These are phyloP conservation scores for Drosophila paranaensis DNA, from an alignment of 2,888 invertebrate genomes.

Conservation along the genomic window DNA sequence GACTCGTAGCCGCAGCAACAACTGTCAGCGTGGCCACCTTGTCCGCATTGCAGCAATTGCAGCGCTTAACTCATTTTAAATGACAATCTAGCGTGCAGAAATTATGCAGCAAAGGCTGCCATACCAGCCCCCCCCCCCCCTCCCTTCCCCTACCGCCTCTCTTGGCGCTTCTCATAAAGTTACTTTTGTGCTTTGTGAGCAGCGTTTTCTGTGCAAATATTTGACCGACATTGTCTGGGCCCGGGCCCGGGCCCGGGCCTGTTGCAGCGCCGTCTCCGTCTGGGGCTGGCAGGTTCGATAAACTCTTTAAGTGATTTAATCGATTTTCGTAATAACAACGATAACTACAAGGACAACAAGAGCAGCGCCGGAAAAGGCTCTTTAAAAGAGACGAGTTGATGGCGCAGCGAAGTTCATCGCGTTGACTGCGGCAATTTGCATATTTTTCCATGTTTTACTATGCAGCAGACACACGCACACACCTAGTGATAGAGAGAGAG, in stretches of 20 bases:
- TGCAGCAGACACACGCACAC: constrained; percentile 52
- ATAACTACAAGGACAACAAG: constrained; percentile 13
- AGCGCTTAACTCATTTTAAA: constrained; percentile 82
- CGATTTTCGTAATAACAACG: constrained; percentile 61
- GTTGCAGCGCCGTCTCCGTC: not conserved
- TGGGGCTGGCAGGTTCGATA: constrained; percentile 67
- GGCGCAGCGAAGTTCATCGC: constrained; percentile 73
- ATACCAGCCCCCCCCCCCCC: too few relatives aligned
- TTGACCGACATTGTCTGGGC: constrained; percentile 49
- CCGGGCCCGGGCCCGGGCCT: constrained; percentile 9
- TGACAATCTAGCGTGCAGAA: constrained; percentile 83
- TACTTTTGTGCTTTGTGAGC: constrained; percentile 27
- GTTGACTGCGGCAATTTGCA: constrained; percentile 79
- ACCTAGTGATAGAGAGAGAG: constrained; percentile 1
- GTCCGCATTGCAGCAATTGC: constrained; percentile 74
- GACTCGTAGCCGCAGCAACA: not conserved
- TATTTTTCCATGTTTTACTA: constrained; percentile 76
- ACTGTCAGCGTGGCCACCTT: constrained; percentile 37
- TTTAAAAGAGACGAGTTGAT: constrained; percentile 61
- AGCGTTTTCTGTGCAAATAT: constrained; percentile 44
- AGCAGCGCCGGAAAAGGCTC: constrained; percentile 56
- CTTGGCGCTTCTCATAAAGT: constrained; percentile 24
- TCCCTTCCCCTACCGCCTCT: not conserved
- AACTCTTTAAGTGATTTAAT: constrained; percentile 73
- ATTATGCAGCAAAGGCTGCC: constrained; percentile 52